Conservation (phyloP, 1,140 invertebrate species). For the Cydia amplana region DNA sequence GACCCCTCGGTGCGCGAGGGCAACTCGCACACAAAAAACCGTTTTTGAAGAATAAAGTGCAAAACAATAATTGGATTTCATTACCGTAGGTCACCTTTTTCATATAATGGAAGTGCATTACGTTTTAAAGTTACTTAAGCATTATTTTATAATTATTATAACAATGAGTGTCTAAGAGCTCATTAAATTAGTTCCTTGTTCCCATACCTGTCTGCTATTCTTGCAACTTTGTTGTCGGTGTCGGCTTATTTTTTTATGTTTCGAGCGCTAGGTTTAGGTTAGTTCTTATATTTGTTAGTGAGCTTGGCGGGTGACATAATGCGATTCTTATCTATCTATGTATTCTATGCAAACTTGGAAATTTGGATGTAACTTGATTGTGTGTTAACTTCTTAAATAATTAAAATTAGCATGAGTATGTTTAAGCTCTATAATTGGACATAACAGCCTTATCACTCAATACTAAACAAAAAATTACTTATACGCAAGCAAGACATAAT, state of each 20-base stretch:
- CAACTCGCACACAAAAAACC: too few relatives aligned
- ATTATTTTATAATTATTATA: constrained; percentile 2
- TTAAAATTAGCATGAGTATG: background rate
- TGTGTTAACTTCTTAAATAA: background rate
- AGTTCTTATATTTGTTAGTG: background rate
- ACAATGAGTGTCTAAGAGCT: constrained; percentile 10
- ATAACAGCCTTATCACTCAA: too few relatives aligned
- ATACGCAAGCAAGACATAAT: too few relatives aligned
- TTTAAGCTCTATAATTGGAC: too few relatives aligned
- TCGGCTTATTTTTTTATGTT: background rate
- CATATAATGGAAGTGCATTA: constrained; percentile 8
- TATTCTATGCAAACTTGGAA: background rate
- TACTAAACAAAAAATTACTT: too few relatives aligned
- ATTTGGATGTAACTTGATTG: constrained; percentile 10
- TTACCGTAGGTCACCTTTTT: background rate
- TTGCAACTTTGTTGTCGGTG: constrained; percentile 1
- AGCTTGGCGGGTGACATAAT: background rate
- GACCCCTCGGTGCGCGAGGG: too few relatives aligned
- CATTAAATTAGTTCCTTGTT: constrained; percentile 12
- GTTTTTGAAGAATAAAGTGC: background rate
- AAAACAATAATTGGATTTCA: background rate
- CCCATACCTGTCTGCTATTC: background rate
- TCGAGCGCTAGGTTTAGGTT: background rate
- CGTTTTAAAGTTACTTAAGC: background rate
- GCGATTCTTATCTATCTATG: background rate